Evolutionary conservation across 23 tunicate species (phyloP), one percentile per base, ranked within the genome.

Genomic region (Ascidia mentula): DNA sequence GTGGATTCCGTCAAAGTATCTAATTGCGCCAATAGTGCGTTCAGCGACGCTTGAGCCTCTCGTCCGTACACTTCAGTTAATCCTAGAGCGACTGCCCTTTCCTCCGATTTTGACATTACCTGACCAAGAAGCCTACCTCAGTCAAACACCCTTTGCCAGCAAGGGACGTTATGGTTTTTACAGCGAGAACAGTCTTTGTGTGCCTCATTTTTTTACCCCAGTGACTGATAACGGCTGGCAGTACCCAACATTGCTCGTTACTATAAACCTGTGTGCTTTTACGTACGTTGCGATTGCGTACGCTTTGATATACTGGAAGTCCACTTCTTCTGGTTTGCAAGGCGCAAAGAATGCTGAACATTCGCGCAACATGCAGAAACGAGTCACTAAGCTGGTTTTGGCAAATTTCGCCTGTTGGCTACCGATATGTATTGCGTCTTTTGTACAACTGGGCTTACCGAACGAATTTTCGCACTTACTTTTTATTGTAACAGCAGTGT

Each of bases 141-240:
- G 65, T 20, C 60, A 72, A 32, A 83, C 82, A 4, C 82, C 35
- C 22, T 72, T 76, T 82, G 36, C 32, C 1, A 82, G 83, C 0
- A 13, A 32, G 22, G 85, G 85, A 73, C 38, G 45, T 30, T 84
- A 31, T 53, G 95, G 88, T 17, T 89, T 86, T 45, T 84, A 83
- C 82, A 85, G 80, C 74, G 84, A 89, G 46, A 74, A 89, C 72
- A 72, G 79, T 31, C 74, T 89, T 34, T 89, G 95, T 40, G 61
- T 89, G 30, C 95, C 95, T 6, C 87, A 89, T 79, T 89, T 84
- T 72, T 89, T 69, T 61, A 82, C 79, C 8, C 80, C 88, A 34
- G 28, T 32, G 22, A 46, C 28, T 46, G 95, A 89, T 39, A 84
- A 78, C 36, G 87, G 87, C 26, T 89, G 88, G 88, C 61, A 31